Evolutionary conservation across 2,113 vertebrate species (phyloP).

Genomic region (Larimichthys crocea): DNA sequence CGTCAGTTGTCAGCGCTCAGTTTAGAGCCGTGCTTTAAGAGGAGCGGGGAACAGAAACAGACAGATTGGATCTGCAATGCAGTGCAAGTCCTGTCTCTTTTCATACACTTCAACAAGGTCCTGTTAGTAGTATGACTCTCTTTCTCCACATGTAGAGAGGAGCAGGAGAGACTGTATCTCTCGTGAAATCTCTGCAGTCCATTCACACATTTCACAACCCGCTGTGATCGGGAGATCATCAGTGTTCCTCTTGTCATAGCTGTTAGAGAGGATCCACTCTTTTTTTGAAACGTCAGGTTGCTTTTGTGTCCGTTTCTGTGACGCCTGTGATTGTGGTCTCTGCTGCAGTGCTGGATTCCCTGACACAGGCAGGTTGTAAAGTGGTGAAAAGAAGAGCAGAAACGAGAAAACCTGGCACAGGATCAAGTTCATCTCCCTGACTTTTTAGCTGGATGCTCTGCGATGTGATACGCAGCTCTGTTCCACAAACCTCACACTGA

Average conservation of each 20-base stretch:
- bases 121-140: neutral
- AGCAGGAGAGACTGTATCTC: neutral
- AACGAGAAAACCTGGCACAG: slow-evolving; percentile 14
- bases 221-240: slow-evolving; percentile 7
- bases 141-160: neutral
- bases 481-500: slow-evolving; percentile 9
- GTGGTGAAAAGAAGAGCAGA: neutral
- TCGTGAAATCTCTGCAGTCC: slow-evolving; percentile 9
- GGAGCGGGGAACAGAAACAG: slow-evolving; percentile 29
- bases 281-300: slow-evolving; percentile 3
- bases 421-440: slow-evolving; percentile 38
- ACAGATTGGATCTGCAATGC: slow-evolving; percentile 54
- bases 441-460: slow-evolving; percentile 14
- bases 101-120: slow-evolving; percentile 20
- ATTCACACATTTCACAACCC: slow-evolving; percentile 1
- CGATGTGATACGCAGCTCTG: neutral
- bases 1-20: neutral
- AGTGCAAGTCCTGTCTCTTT: slow-evolving; percentile 34
- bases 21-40: slow-evolving; percentile 28
- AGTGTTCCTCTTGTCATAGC: neutral
- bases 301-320: neutral
- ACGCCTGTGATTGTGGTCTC: neutral
- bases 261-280: slow-evolving; percentile 1
- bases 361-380: slow-evolving; percentile 19
- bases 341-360: slow-evolving; percentile 14